These are phyloP conservation scores for Melanostigma gelatinosum DNA, from an alignment of 2,113 vertebrate species.

Conservation along the genomic window DNA sequence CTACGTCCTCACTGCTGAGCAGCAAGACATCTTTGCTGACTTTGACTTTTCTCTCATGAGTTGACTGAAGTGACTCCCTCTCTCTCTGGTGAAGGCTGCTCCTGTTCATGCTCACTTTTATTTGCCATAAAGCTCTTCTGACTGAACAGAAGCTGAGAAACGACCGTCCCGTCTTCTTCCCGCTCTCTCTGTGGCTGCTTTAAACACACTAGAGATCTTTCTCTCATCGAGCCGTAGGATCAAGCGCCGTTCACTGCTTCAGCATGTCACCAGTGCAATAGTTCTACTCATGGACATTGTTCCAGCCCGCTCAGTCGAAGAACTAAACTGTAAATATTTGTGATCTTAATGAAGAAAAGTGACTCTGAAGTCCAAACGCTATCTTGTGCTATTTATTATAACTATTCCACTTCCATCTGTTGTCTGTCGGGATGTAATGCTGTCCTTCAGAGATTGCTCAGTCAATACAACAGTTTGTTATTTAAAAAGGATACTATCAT, in stretches of 20 bases:
- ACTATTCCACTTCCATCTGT: background rate
- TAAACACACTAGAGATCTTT: background rate
- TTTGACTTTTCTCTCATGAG: slow-evolving; percentile 88
- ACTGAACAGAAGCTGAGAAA: slow-evolving; percentile 11
- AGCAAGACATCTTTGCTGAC: slow-evolving; percentile 88
- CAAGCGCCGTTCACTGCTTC: background rate
- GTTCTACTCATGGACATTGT: background rate
- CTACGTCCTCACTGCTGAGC: slow-evolving; percentile 73
- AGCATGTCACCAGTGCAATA: background rate
- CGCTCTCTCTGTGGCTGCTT: background rate
- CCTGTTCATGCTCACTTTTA: background rate
- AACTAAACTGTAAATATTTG: slow-evolving; percentile 44
- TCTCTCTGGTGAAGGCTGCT: background rate
- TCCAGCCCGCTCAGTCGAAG: background rate
- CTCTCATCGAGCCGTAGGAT: background rate
- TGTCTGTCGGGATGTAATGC: background rate
- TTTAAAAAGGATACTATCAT: background rate
- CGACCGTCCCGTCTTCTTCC: background rate
- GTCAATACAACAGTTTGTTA: background rate
- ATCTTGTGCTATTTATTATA: background rate
- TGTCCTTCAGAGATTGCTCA: background rate
- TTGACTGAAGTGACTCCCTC: slow-evolving; percentile 25
- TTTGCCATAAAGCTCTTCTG: background rate
- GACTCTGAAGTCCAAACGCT: background rate
- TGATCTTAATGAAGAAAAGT: slow-evolving; percentile 19